Conservation (phyloP, 2,888 invertebrate genomes). For the Epinotia nisella region DNA sequence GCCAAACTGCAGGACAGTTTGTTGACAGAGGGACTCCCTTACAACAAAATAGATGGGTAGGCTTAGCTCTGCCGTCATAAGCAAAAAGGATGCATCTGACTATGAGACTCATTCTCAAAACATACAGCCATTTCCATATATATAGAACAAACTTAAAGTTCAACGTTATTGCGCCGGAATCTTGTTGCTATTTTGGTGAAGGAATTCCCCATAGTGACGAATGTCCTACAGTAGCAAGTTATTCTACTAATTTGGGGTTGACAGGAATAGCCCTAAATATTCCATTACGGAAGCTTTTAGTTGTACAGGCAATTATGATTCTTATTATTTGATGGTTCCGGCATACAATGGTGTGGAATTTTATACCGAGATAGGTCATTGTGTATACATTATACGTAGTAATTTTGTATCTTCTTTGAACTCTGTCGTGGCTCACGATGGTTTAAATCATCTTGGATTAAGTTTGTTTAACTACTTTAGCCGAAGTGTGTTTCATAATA, state of each 20-base stretch:
- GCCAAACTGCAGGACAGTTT: too few species aligned
- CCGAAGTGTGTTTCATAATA: not conserved
- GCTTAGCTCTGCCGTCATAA: too few species aligned
- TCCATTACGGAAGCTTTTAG: not conserved
- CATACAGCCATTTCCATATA: too few species aligned
- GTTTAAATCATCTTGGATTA: constrained; percentile 24
- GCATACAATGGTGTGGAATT: not conserved
- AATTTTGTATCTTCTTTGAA: constrained; percentile 26
- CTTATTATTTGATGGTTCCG: not conserved
- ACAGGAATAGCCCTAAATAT: constrained; percentile 29
- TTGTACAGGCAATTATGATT: not conserved
- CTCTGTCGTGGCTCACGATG: constrained; percentile 18
- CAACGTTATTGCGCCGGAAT: not conserved
- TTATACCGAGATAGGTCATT: not conserved
- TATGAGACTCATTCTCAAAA: too few species aligned
- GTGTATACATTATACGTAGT: not conserved
- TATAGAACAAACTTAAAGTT: not conserved
- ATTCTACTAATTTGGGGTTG: constrained; percentile 39
- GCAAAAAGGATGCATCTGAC: too few species aligned
- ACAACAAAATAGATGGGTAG: too few species aligned
- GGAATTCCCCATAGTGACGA: constrained; percentile 29
- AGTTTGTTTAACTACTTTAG: constrained; percentile 21
- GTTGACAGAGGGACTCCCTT: too few species aligned
- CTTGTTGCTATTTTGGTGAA: constrained; percentile 17
- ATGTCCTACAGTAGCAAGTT: constrained; percentile 28